These are phyloP conservation scores for Oxyura jamaicensis DNA, from an alignment of 2,113 vertebrate species.

Conservation along the genomic window DNA sequence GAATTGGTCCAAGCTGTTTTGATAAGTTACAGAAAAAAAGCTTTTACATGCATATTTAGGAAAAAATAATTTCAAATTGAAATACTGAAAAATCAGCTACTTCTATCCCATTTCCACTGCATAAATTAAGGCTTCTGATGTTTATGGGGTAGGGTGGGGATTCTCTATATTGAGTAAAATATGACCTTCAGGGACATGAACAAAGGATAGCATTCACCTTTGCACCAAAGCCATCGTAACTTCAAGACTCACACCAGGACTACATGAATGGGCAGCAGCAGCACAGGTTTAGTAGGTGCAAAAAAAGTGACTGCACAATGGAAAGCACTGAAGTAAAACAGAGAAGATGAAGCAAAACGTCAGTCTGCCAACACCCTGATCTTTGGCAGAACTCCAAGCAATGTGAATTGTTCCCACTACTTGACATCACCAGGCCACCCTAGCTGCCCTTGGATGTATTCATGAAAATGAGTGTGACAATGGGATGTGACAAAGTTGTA, in stretches of 20 bases:
- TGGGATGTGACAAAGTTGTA: neutral
- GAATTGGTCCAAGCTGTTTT: neutral
- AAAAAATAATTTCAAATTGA: neutral
- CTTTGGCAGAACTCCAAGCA: neutral
- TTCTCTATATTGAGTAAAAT: neutral
- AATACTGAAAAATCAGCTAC: neutral
- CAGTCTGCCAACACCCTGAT: neutral
- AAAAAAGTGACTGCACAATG: neutral
- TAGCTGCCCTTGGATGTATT: neutral
- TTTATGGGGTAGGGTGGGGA: neutral
- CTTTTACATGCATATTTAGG: too few species aligned
- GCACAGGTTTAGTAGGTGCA: neutral
- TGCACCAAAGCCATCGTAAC: neutral
- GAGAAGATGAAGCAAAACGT: neutral
- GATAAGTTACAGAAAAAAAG: neutral
- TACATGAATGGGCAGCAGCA: neutral
- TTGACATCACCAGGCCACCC: neutral
- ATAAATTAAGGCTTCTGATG: neutral
- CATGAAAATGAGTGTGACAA: neutral
- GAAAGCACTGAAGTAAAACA: neutral
- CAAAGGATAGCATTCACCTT: neutral
- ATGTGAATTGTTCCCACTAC: neutral
- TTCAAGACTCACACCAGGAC: neutral
- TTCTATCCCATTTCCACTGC: neutral
- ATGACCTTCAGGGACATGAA: neutral